Evolutionary conservation across 2,797 vertebrate species (phyloP), one percentile per base, ranked within the genome.

Genomic region (Phataginus tetradactyla): DNA sequence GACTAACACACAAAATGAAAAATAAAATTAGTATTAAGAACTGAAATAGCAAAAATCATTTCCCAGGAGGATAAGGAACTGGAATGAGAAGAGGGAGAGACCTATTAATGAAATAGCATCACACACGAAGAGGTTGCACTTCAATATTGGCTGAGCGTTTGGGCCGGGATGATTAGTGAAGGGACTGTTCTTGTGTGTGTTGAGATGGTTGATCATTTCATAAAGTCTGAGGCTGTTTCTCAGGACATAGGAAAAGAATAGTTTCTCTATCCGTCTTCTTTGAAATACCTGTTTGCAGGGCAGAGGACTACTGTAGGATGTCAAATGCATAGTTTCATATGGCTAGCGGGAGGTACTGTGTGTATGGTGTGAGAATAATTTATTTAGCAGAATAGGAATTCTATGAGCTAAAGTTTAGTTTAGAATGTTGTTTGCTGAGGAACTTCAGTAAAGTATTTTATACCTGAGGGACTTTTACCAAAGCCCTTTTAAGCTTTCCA

Each of bases 21-120:
- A 95, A 63, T 59, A 92, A 96, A 95, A 90, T 94, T 98, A 96
- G 64, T 86, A 95, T 95, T 85, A 96, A 96, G 68, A 88, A 34
- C 39, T 97, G 34, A 45, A 96, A 80, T 20, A 86, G 66, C 20
- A 77, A 59, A 95, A 86, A 37, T 80, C 42, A 61, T 88, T 92
- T 96, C 93, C 79, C 78, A 80, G 88, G 93, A 95, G 71, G 42
- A 96, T 93, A 93, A 96, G 96, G 55, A 77, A 42, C 37, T 92
- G 57, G 45, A 21, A 97, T 86, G 79, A 63, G 14, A 94, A 83
- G 9, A 71, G 51, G 95, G 55, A 0, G 0, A 85, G 72, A 96
- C 51, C n/a, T 68, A 42, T 92, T 97, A 93, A 74, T 86, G 71
- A 42, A 71, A 89, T 34, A 95, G 61, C 84, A 78, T 97, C 53